Conservation (phyloP, 2,797 vertebrate genomes). For the Poecile montanus region DNA sequence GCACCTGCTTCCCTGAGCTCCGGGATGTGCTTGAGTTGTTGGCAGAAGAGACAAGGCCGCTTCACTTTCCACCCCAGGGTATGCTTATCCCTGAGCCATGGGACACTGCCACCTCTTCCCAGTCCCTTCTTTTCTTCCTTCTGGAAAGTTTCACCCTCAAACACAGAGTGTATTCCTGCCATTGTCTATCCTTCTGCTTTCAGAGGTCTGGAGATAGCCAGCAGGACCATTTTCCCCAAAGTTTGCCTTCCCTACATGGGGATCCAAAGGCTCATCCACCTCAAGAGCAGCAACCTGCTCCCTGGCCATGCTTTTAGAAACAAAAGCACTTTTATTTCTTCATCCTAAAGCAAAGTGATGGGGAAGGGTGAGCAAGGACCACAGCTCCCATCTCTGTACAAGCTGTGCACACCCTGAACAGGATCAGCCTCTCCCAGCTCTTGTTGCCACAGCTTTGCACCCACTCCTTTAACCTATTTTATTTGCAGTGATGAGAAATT, state of each 20-base stretch:
- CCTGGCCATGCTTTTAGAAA: background rate
- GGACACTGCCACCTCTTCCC: background rate
- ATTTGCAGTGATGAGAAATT: slow-evolving; percentile 63
- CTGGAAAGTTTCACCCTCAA: background rate
- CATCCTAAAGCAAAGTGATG: background rate
- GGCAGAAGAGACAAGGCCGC: background rate
- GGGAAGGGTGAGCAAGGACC: background rate
- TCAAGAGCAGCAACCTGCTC: background rate
- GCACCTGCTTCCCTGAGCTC: background rate
- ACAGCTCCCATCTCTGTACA: background rate
- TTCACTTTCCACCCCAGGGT: background rate
- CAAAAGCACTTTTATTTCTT: background rate
- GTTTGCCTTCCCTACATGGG: background rate
- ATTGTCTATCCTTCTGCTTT: background rate
- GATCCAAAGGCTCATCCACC: background rate
- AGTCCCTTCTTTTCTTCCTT: background rate
- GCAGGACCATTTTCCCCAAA: background rate
- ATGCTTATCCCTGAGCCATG: fast-evolving
- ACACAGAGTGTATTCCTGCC: background rate
- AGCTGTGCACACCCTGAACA: fast-evolving
- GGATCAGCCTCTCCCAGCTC: background rate
- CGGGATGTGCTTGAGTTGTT: fast-evolving
- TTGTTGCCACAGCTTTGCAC: background rate
- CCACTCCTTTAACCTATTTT: slow-evolving; percentile 53
- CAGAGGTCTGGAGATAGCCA: background rate